phyloP scores from a whole-genome alignment of 1,140 invertebrate genomes.

The Temnothorax longispinosus region DNA sequence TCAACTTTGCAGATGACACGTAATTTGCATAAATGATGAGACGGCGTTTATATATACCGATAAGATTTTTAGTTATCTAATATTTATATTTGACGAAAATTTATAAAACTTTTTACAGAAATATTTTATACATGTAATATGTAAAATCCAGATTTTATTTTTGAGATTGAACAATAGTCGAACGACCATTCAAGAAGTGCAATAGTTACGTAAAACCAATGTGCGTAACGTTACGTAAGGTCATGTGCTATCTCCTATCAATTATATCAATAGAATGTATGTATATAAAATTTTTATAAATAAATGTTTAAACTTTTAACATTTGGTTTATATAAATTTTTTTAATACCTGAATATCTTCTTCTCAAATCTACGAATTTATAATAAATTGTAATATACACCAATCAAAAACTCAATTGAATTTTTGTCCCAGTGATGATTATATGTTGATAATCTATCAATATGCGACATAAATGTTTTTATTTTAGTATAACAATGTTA shows the following conservation, averaged over 20 bases:
- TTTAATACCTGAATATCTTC: neutral
- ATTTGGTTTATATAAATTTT: neutral
- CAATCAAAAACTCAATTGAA: neutral
- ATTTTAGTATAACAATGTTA: neutral
- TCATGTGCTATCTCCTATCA: neutral
- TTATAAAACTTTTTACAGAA: conserved; percentile 35
- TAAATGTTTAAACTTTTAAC: conserved; percentile 28
- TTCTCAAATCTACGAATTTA: neutral
- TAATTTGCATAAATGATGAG: neutral
- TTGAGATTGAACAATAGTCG: conserved; percentile 3
- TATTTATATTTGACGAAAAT: neutral
- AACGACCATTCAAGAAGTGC: neutral
- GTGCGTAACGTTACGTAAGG: neutral
- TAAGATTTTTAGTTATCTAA: conserved; percentile 16
- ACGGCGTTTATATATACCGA: neutral
- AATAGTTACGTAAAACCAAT: conserved; percentile 25
- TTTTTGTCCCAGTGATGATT: neutral
- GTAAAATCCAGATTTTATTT: conserved; percentile 9
- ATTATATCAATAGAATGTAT: conserved; percentile 37
- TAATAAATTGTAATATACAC: neutral
- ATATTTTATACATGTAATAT: conserved; percentile 26
- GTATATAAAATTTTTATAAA: conserved; percentile 43
- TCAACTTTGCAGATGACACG: neutral
- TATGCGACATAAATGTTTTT: neutral
- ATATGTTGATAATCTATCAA: neutral